Conservation (phyloP, 2,113 vertebrate genomes). For the Xenopus laevis region DNA sequence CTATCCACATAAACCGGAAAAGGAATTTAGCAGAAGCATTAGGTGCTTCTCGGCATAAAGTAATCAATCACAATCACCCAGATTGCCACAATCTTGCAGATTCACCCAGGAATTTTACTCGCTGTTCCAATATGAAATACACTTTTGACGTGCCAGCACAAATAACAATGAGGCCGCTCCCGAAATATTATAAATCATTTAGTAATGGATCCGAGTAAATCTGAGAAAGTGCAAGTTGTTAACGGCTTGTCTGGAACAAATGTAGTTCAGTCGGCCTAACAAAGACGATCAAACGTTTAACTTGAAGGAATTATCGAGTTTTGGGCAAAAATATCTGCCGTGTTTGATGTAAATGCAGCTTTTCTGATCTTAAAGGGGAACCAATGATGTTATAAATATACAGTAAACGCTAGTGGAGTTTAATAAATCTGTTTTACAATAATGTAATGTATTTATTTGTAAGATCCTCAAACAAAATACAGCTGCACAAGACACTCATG, state of each 20-base stretch:
- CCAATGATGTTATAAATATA: no score
- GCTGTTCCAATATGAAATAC: slow-evolving; percentile 41
- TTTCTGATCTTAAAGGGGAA: no score
- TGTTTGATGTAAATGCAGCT: slow-evolving; percentile 7
- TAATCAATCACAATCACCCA: slow-evolving; percentile 36
- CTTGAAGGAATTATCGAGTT: no score
- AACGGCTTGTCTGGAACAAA: slow-evolving; percentile 24
- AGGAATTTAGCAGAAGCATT: slow-evolving; percentile 39
- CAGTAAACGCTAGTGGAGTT: no score
- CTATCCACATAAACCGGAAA: slow-evolving; percentile 37
- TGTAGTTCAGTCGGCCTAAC: no score
- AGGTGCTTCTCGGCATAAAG: slow-evolving; percentile 32
- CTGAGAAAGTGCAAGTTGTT: slow-evolving; percentile 26
- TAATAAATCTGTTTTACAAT: no score
- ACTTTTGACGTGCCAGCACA: slow-evolving; percentile 28
- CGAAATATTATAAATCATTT: slow-evolving; percentile 37
- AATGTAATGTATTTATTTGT: no score
- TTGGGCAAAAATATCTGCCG: no score
- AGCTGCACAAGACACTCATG: no score
- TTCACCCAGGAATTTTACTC: slow-evolving; percentile 40
- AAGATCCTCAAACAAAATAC: no score
- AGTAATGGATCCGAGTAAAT: slow-evolving; percentile 32
- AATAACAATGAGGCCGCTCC: slow-evolving; percentile 37
- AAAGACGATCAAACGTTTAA: no score
- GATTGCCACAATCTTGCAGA: slow-evolving; percentile 34